Evolutionary conservation across 2,797 vertebrate genomes (phyloP), one percentile per base, ranked within the genome.

Genomic region (Microchirus variegatus): DNA sequence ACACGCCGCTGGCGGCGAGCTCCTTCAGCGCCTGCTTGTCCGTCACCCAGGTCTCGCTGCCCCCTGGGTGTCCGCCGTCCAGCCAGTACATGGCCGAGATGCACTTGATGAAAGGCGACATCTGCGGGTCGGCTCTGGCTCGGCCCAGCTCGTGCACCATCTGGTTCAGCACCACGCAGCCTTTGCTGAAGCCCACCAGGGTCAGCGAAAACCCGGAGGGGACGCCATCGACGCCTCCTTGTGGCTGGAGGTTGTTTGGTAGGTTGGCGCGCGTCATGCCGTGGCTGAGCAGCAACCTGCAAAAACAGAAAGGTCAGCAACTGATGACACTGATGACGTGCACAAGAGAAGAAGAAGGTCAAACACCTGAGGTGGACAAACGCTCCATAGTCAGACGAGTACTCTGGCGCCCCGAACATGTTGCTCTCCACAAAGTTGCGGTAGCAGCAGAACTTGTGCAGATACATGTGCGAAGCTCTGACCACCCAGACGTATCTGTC

Each of bases 391-490:
- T 95, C 90, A 7, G 84, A 19, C 0, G 57, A 91, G 83, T 99
- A 96, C 86, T 97, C 94, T 14, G 97, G 98, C 0, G 95, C 96
- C 48, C 98, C 97, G 66, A 99, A 99, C 93, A 96, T 87, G 90
- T 97, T 98, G 87, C 96, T 96, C 1, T 92, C 92, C 83, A 99
- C 97, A 63, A 99, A 99, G 90, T 99, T 96, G 73, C 94, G 91
- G 12, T 98, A 99, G 89, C 96, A 96, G 92, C 95, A 98, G 93
- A 99, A 99, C 87, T 98, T 99, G 91, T 99, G 96, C 62, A 99
- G 92, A 69, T 99, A 95, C 94, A 99, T 96, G 62, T 84, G 92
- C 13, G 96, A 98, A 16, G 96, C 96, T 43, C 95, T 92, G 62
- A 99, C 87, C 74, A 99, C 91, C 98, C 98, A 99, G 13, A 99